Conservation (phyloP, 2,797 vertebrate species). For the Enteromius mattozi region DNA sequence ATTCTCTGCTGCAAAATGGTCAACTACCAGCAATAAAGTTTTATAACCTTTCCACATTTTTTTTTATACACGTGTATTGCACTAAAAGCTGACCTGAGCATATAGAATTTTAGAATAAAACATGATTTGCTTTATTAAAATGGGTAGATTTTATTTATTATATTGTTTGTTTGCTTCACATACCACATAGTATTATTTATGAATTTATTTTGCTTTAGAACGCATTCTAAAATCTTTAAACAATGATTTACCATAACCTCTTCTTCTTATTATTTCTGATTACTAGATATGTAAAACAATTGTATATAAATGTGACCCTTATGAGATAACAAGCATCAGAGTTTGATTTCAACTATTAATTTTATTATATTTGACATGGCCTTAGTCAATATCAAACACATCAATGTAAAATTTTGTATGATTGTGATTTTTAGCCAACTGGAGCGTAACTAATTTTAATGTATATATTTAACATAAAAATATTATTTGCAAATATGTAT, state of each 20-base stretch:
- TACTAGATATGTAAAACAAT: too few relatives aligned
- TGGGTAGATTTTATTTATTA: not conserved
- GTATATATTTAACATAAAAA: not conserved
- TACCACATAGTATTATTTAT: not conserved
- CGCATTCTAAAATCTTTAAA: not conserved
- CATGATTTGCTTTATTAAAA: not conserved
- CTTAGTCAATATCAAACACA: not conserved
- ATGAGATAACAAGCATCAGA: too few relatives aligned
- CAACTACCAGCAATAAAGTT: not conserved
- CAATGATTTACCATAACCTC: not conserved
- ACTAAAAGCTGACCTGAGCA: not conserved
- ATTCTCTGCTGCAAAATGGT: not conserved
- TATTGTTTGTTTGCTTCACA: not conserved
- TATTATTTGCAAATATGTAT: not conserved
- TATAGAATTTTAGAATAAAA: not conserved
- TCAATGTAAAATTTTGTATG: not conserved
- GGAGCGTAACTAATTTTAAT: not conserved
- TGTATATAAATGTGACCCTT: not conserved
- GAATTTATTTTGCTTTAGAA: too few relatives aligned
- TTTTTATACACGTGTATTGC: not conserved
- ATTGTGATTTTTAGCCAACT: too few relatives aligned
- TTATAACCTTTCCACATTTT: not conserved
- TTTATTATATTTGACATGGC: not conserved
- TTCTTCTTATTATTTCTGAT: not conserved
- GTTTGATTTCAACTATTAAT: too few relatives aligned